phyloP scores from a whole-genome alignment of 2,888 invertebrate genomes.

The Dioctria rufipes region DNA sequence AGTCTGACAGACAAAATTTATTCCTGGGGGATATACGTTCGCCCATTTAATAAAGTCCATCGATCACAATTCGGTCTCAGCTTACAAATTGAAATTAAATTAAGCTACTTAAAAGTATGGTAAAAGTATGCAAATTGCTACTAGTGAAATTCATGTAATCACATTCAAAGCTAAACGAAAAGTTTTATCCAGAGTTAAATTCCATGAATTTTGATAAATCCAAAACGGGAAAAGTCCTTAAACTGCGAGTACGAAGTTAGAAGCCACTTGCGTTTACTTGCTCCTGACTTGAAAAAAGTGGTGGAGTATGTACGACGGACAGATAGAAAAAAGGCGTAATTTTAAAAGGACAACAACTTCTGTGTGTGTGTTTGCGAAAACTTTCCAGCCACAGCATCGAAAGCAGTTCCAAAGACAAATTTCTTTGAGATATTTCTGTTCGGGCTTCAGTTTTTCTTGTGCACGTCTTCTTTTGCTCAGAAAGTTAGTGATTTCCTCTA shows the following conservation, averaged over 20 bases:
- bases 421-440: neutral
- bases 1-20: neutral
- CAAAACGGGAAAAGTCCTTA: neutral
- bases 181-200: neutral
- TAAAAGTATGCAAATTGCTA: neutral
- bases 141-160: conserved; percentile 6
- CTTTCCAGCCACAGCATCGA: neutral
- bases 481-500: neutral
- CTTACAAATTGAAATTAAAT: conserved; percentile 2
- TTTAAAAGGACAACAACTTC: neutral
- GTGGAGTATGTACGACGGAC: neutral
- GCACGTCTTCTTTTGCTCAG: neutral
- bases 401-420: conserved; percentile 1
- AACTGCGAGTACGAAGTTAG: neutral
- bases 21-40: neutral
- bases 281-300: neutral
- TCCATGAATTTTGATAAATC: conserved; percentile 13
- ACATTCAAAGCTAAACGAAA: conserved; percentile 3
- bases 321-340: neutral
- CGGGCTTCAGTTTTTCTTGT: neutral
- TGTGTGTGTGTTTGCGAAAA: neutral
- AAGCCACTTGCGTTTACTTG: neutral
- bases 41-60: neutral
- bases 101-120: neutral
- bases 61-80: neutral